A percentile compares a stretch with the other conserved stretches of the same genome.
Evolutionary conservation across 2,888 invertebrate genomes (phyloP).

Genomic region (Tipula unca): DNA sequence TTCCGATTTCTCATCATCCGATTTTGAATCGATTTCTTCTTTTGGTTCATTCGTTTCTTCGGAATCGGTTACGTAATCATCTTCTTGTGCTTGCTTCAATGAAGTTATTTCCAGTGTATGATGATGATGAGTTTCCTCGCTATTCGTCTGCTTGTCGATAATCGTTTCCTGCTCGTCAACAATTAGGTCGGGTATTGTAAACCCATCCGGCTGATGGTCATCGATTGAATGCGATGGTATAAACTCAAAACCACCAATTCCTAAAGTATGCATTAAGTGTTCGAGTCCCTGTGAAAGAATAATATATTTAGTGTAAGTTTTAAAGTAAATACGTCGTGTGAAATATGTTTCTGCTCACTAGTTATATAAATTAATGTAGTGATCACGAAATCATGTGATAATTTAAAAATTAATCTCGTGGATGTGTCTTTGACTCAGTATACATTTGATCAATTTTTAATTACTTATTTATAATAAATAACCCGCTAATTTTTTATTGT

Average conservation of each 20-base stretch:
- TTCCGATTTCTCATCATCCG: conserved; percentile 23
- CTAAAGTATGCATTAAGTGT: conserved; percentile 55
- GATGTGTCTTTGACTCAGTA: too few relatives aligned
- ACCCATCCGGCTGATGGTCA: conserved; percentile 33
- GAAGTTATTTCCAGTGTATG: not conserved
- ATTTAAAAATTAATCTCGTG: too few relatives aligned
- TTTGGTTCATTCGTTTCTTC: not conserved
- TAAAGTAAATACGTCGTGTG: not conserved
- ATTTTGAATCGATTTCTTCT: not conserved
- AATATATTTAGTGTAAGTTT: not conserved
- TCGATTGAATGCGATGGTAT: conserved; percentile 37
- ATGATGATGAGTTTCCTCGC: not conserved
- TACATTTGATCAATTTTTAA: too few relatives aligned
- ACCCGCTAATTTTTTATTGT: too few relatives aligned
- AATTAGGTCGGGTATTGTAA: not conserved
- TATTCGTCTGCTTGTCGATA: not conserved
- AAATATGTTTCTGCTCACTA: too few relatives aligned
- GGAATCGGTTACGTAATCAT: conserved; percentile 18
- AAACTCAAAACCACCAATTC: conserved; percentile 55
- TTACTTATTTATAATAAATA: too few relatives aligned
- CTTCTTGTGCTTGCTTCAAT: conserved; percentile 19
- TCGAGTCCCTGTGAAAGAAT: conserved; percentile 51
- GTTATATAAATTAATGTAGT: too few relatives aligned
- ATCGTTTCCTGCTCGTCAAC: conserved; percentile 19
- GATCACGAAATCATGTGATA: too few relatives aligned